Conservation (phyloP, 2,888 invertebrate genomes). For the Timema podura region DNA sequence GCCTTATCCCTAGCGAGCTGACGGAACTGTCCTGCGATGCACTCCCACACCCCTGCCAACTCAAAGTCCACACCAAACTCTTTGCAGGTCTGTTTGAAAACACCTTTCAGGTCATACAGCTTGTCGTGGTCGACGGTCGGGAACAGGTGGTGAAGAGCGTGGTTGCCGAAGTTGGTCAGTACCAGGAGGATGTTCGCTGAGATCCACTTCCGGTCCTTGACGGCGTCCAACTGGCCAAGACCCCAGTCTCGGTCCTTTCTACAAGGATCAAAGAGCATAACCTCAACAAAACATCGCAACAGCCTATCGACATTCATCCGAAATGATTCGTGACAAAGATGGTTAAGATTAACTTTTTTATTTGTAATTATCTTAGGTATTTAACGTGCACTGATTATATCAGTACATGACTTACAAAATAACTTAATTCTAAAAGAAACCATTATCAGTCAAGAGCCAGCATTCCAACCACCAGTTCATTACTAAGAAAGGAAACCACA, state of each 20-base stretch:
- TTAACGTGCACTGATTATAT: too few species aligned
- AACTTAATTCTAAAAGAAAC: too few species aligned
- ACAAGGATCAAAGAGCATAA: too few species aligned
- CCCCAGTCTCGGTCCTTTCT: conserved; percentile 69
- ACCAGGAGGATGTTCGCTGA: conserved; percentile 63
- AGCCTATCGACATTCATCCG: too few species aligned
- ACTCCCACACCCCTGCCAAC: conserved; percentile 50
- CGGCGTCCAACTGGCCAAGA: conserved; percentile 67
- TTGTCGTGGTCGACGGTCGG: conserved; percentile 76
- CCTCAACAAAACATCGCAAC: too few species aligned
- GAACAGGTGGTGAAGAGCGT: conserved; percentile 74
- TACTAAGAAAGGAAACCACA: too few species aligned
- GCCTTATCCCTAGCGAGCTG: conserved; percentile 52
- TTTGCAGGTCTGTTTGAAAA: conserved; percentile 58
- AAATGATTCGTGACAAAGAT: too few species aligned
- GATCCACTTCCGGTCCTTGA: conserved; percentile 65
- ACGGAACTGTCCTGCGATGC: conserved; percentile 62
- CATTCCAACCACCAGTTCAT: too few species aligned
- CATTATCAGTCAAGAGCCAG: too few species aligned
- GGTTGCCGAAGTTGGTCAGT: conserved; percentile 72
- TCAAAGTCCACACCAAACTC: conserved; percentile 56
- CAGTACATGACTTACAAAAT: too few species aligned
- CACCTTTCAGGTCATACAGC: conserved; percentile 60
- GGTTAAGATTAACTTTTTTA: too few species aligned
- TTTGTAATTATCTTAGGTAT: too few species aligned